A percentile compares a stretch with the other conserved stretches of the same genome.
Conservation (phyloP, 2,797 vertebrate species). For the Sarcoramphus papa region DNA sequence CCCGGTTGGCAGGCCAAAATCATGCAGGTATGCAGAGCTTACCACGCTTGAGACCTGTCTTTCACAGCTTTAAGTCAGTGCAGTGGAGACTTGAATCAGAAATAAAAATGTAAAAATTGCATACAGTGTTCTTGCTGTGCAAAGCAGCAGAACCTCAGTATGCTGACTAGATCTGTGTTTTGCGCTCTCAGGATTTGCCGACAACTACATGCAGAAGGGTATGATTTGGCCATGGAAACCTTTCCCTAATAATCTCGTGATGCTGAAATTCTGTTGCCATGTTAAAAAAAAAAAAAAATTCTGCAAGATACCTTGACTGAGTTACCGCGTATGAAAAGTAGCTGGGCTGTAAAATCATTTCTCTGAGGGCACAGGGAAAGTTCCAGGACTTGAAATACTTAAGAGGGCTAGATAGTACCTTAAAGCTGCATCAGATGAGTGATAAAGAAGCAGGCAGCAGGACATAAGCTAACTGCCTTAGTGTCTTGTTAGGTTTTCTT, state of each 20-base stretch:
- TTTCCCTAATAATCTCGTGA: neutral
- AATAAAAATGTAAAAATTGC: neutral
- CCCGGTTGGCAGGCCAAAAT: neutral
- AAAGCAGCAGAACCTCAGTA: neutral
- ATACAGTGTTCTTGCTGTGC: rapidly evolving
- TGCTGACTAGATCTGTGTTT: neutral
- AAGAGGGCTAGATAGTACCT: neutral
- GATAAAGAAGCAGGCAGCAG: neutral
- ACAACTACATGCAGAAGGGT: neutral
- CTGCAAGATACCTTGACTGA: neutral
- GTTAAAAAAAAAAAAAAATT: neutral
- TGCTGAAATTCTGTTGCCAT: neutral
- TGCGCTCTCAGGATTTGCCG: neutral
- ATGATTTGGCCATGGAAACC: neutral
- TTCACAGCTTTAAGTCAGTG: neutral
- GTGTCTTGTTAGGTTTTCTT: neutral
- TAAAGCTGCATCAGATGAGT: neutral
- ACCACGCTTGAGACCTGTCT: neutral
- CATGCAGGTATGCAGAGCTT: neutral
- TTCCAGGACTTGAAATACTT: neutral
- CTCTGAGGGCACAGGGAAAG: neutral
- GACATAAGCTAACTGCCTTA: neutral
- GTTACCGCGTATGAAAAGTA: neutral
- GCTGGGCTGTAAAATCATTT: neutral
- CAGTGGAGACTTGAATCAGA: neutral